Evolutionary conservation across 2,888 invertebrate species (phyloP), one percentile per base, ranked within the genome.

Genomic region (Lepidocyrtoides sp.): DNA sequence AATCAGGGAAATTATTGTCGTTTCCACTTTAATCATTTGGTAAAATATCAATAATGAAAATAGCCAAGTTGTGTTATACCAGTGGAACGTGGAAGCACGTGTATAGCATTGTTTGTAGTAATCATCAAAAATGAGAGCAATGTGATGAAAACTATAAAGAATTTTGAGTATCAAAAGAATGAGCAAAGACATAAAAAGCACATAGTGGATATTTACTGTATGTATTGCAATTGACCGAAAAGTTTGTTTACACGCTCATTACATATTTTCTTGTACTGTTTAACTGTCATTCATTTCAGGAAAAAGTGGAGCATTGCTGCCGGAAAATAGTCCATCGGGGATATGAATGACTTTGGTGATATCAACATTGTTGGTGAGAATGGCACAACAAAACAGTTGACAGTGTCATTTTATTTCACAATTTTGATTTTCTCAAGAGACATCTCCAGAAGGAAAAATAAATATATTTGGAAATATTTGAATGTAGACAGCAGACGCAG

Each of bases 281-380:
- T 72, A 72, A 72, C 41, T 72, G 69, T 72, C 69, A 72, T 72
- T 72, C 69, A 72, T 63, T 60, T 72, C 69, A n/a, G 1, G 20
- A 72, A 66, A n/a, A 66, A 72, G 69, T 72, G 20, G 69, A n/a
- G 14, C 69, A 72, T 36, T 12, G 36, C 20, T 72, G 36, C 17
- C 20, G 41, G 41, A 72, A 41, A 41, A 20, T 72, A 41, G 69
- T 41, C 41, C 20, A 41, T 41, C 1, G 2, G 10, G 17, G 41
- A 66, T 26, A 14, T 32, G n/a, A 72, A 41, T 32, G 41, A 66
- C 32, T 32, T 36, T 72, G n/a, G 0, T 72, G 60, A 20, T 72
- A 72, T 7, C 1, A 48, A 17, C 44, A 7, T 17, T 54, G n/a
- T 26, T 41, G 41, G 20, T 72, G 41, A n/a, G 10, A 72, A 54